Percentiles rank a stretch among this genome's conserved stretches.
These are phyloP conservation scores for Drosophila nr. medialis DNA, from an alignment of 2,888 invertebrate genomes.

Conservation along the genomic window DNA sequence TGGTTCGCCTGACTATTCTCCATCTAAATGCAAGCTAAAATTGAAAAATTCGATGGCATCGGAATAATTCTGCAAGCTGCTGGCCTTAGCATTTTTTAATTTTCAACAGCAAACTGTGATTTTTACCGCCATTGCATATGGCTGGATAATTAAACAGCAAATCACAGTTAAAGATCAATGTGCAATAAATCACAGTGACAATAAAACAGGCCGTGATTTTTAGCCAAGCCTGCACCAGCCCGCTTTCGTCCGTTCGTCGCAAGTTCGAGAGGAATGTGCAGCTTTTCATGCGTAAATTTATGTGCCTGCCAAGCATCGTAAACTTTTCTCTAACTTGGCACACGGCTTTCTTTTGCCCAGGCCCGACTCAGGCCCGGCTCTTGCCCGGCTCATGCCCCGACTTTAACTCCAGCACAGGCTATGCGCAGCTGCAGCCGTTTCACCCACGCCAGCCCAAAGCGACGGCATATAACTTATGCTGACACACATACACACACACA, in stretches of 20 bases:
- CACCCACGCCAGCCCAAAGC: constrained; percentile 74
- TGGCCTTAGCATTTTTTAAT: background rate
- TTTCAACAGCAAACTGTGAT: constrained; percentile 4
- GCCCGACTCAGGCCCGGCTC: constrained; percentile 8
- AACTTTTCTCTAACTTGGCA: constrained; percentile 72
- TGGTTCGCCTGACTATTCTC: background rate
- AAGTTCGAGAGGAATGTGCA: constrained; percentile 48
- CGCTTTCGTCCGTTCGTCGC: constrained; percentile 12
- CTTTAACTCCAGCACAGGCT: constrained; percentile 16
- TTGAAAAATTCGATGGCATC: background rate
- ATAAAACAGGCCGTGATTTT: constrained; percentile 49
- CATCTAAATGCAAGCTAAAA: background rate
- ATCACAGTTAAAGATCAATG: constrained; percentile 40
- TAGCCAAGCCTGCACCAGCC: constrained; percentile 40
- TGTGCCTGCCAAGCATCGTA: constrained; percentile 76
- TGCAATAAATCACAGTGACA: constrained; percentile 70
- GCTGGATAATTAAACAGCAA: constrained; percentile 36
- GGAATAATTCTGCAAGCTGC: background rate
- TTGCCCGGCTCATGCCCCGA: background rate
- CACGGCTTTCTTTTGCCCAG: constrained; percentile 56
- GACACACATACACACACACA: constrained; percentile 18
- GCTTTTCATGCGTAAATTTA: constrained; percentile 81
- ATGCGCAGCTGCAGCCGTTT: constrained; percentile 75
- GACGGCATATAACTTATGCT: constrained; percentile 61
- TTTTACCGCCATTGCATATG: background rate